These are phyloP conservation scores for Peromyscus attwateri DNA, from an alignment of 2,797 vertebrate species.

Conservation along the genomic window DNA sequence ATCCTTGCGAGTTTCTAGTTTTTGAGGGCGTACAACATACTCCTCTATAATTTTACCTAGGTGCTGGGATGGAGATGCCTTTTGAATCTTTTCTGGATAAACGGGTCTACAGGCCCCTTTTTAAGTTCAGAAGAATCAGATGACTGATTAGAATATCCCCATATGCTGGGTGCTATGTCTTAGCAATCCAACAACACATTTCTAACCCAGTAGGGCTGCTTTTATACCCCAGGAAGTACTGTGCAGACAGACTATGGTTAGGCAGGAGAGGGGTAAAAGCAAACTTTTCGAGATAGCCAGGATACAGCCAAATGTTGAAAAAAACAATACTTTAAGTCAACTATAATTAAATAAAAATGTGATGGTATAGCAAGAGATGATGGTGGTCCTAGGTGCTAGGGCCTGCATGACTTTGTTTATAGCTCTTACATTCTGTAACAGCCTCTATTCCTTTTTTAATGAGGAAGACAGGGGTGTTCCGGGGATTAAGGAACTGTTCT, in stretches of 20 bases:
- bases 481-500: neutral
- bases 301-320: neutral
- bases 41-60: neutral
- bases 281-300: neutral
- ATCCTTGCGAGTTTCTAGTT: neutral
- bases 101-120: neutral
- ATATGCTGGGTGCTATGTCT: neutral
- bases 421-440: neutral
- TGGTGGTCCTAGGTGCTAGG: neutral
- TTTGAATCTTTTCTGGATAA: neutral
- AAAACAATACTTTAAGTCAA: neutral
- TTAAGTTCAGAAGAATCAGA: neutral
- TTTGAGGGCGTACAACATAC: neutral
- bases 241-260: neutral
- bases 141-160: neutral
- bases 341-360: neutral
- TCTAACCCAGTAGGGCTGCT: neutral
- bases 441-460: neutral
- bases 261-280: neutral
- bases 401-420: neutral
- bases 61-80: neutral
- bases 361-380: neutral
- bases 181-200: neutral
- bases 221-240: neutral
- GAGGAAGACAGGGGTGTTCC: neutral